These are phyloP conservation scores for Mohoua ochrocephala DNA, from an alignment of 2,113 vertebrate genomes.

Conservation along the genomic window DNA sequence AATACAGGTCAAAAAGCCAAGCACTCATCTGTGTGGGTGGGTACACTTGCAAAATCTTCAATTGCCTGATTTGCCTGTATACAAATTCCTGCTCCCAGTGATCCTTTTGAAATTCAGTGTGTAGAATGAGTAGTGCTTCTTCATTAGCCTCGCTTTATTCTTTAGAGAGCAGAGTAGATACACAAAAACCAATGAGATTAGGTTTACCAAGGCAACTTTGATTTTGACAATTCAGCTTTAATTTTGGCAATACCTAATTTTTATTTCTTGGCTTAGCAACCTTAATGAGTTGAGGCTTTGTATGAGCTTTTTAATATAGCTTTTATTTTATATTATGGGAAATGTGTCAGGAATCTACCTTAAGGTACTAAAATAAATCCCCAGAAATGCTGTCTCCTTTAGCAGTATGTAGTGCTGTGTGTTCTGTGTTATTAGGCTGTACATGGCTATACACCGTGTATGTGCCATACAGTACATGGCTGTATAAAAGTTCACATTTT, in stretches of 20 bases:
- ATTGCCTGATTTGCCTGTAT: not conserved
- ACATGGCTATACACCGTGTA: too few species aligned
- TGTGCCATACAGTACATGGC: not conserved
- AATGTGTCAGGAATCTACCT: not conserved
- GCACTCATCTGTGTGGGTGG: not conserved
- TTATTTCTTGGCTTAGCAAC: not conserved
- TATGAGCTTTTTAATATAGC: not conserved
- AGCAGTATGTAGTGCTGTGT: not conserved
- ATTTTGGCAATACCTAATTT: not conserved
- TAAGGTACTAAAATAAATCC: not conserved
- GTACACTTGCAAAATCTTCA: not conserved
- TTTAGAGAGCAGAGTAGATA: not conserved
- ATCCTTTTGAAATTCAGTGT: not conserved
- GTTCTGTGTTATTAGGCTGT: not conserved
- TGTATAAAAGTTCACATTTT: rapidly evolving
- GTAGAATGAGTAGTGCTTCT: not conserved
- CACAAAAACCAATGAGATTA: not conserved
- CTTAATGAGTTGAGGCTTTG: not conserved
- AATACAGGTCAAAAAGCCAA: not conserved
- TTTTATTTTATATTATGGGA: not conserved
- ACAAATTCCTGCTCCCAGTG: rapidly evolving
- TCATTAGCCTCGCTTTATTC: not conserved
- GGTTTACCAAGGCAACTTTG: not conserved
- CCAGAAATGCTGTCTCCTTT: not conserved
- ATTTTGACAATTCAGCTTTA: not conserved